Evolutionary conservation across 2,888 invertebrate species (phyloP), one percentile per base, ranked within the genome.

Genomic region (Cosmopolites sordidus): DNA sequence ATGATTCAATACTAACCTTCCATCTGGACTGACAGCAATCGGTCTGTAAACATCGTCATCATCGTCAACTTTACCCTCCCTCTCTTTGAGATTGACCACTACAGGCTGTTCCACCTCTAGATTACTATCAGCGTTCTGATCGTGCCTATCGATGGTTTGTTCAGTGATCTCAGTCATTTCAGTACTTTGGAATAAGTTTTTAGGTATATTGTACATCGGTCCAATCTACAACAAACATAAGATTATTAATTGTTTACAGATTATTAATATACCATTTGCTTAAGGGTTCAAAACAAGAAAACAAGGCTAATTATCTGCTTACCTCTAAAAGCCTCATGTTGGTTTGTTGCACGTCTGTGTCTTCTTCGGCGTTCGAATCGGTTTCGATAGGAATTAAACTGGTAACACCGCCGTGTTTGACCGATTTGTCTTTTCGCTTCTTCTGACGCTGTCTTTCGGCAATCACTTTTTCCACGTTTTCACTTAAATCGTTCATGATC

Each of bases 1-100:
- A n/a, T n/a, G n/a, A n/a, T n/a, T n/a, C n/a, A n/a, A n/a, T 8
- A 15, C 38, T 43, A 16, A 56, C 67, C 96, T 83, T 59, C 94
- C 95, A 74, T 96, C 94, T 0, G 93, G 92, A 22, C 94, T 93
- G 60, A 90, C 89, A 40, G 91, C 93, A 37, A 95, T 87, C 0
- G 95, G 94, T 68, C 92, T 90, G 70, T 92, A 94, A 58, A 84
- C 84, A 60, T 92, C 92, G 56, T 92, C 92, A 42, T 88, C 83
- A 58, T 83, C 83, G 61, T 83, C 78, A 30, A 63, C 69, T 44
- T 65, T 68, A 2, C 66, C 69, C 46, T 69, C 69, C 51, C 71
- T 68, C 3, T 64, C 64, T 33, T 58, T 66, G 43, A 69, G 61
- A 51, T 68, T 66, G 17, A 70, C 67, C 6, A 68, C 68, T n/a